phyloP scores from a whole-genome alignment of 53 echinoderm and acorn worm genomes.

The Mesocentrotus franciscanus region DNA sequence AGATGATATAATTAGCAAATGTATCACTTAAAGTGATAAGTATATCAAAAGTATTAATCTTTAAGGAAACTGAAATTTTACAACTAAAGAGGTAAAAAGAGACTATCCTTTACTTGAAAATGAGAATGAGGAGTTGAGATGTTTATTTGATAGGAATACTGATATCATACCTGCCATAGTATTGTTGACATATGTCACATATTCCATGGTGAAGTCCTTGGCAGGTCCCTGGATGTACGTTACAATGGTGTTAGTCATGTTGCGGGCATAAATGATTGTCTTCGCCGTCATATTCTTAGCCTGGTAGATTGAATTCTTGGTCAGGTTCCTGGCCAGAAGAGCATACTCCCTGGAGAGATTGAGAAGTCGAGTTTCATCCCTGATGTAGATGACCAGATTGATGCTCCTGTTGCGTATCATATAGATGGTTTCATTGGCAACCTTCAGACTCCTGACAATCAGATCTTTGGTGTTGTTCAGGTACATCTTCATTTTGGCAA shows the following conservation, averaged over 20 bases:
- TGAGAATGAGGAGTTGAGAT: too few species aligned
- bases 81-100: too few species aligned
- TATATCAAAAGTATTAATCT: too few species aligned
- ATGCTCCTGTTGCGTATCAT: constrained; percentile 60
- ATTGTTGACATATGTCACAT: constrained; percentile 86
- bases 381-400: constrained; percentile 37
- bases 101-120: too few species aligned
- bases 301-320: constrained; percentile 1
- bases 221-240: constrained; percentile 47
- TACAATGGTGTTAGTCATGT: constrained; percentile 40
- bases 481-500: constrained; percentile 67
- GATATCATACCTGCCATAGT: constrained; percentile 85
- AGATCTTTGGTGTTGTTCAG: constrained; percentile 65
- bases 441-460: constrained; percentile 46
- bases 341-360: constrained; percentile 73
- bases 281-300: constrained; percentile 14
- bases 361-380: constrained; percentile 60
- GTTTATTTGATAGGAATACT: too few species aligned
- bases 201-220: constrained; percentile 58
- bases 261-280: constrained; percentile 6
- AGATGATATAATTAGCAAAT: background rate
- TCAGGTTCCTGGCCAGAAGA: constrained; percentile 60
- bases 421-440: constrained; percentile 62
- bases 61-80: too few species aligned
- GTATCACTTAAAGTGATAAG: too few species aligned